Percentiles rank a stretch among this genome's conserved stretches.
These are phyloP conservation scores for Carcina quercana DNA, from an alignment of 2,888 invertebrate genomes.

Conservation along the genomic window DNA sequence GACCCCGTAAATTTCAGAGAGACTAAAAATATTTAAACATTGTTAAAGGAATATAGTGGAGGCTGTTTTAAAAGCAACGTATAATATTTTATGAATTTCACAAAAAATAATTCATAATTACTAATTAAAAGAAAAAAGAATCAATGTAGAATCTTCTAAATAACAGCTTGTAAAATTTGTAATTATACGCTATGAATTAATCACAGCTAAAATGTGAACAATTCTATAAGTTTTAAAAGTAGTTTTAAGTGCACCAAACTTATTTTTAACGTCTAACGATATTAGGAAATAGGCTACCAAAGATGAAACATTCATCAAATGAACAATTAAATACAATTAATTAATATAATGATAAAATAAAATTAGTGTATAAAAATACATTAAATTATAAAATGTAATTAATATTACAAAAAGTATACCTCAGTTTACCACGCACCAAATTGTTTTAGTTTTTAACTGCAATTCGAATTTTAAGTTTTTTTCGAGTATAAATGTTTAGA, in stretches of 20 bases:
- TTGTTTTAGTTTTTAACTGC: constrained; percentile 51
- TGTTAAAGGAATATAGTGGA: too few species aligned
- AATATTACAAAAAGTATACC: constrained; percentile 53
- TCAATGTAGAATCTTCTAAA: too few species aligned
- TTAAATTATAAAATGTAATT: constrained; percentile 27
- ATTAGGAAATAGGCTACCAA: constrained; percentile 59
- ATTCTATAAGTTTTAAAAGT: too few species aligned
- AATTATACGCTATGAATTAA: too few species aligned
- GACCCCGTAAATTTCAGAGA: too few species aligned
- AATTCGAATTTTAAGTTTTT: constrained; percentile 28
- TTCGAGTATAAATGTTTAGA: constrained; percentile 55
- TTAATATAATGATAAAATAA: constrained; percentile 48
- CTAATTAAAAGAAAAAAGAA: too few species aligned
- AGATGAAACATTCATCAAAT: constrained; percentile 70
- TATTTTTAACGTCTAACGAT: constrained; percentile 46
- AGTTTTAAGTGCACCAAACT: constrained; percentile 49
- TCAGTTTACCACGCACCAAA: constrained; percentile 74
- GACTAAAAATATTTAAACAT: too few species aligned
- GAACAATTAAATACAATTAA: constrained; percentile 51
- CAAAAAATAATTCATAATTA: too few species aligned
- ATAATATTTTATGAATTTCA: too few species aligned
- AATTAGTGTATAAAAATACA: constrained; percentile 24
- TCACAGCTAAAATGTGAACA: not conserved
- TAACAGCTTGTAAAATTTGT: too few species aligned
- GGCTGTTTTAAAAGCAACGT: too few species aligned